Conservation (phyloP, 1,140 invertebrate genomes). For the Vanessa atalanta region DNA sequence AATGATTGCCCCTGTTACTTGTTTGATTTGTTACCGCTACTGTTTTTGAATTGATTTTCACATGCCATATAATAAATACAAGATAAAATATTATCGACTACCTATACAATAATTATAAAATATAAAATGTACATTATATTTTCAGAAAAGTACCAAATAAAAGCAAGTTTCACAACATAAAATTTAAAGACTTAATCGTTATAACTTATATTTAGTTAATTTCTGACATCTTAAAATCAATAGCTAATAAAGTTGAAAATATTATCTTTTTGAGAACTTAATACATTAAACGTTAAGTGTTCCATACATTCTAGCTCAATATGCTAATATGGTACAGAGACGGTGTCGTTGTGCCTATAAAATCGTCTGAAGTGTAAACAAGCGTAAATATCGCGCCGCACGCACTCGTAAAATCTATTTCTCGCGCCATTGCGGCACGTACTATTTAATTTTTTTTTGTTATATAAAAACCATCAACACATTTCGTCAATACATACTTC, state of each 20-base stretch:
- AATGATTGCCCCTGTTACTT: slow-evolving; percentile 44
- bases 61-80: background rate
- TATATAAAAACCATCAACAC: slow-evolving; percentile 47
- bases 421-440: slow-evolving; percentile 59
- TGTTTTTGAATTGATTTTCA: slow-evolving; percentile 4
- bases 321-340: slow-evolving; percentile 57
- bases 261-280: background rate
- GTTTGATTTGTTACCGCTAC: background rate
- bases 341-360: slow-evolving; percentile 78
- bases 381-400: slow-evolving; percentile 71
- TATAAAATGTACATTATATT: too few relatives aligned
- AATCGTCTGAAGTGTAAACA: slow-evolving; percentile 75
- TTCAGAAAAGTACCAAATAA: too few relatives aligned
- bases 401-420: slow-evolving; percentile 78
- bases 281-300: slow-evolving; percentile 6
- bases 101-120: too few relatives aligned
- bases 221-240: too few relatives aligned
- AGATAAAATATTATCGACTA: background rate
- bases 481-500: slow-evolving; percentile 27
- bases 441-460: slow-evolving; percentile 50
- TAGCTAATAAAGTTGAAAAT: background rate
- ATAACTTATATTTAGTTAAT: too few relatives aligned
- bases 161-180: too few relatives aligned
- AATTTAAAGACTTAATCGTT: too few relatives aligned
- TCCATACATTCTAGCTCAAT: slow-evolving; percentile 32